Evolutionary conservation across 2,888 invertebrate genomes (phyloP).

Genomic region (Hyposoter didymator): DNA sequence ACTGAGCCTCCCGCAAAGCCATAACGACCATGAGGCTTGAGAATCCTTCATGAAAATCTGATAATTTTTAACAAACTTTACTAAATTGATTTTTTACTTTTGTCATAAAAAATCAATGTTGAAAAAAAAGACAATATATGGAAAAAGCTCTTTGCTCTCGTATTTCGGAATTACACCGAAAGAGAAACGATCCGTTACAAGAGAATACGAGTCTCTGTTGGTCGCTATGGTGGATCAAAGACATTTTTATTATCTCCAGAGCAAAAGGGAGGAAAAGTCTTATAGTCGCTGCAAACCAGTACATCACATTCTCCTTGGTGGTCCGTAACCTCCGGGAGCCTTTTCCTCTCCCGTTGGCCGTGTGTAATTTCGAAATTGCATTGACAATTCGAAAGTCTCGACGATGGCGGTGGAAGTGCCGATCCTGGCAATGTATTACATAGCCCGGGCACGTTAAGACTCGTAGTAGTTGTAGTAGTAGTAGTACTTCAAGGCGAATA

Average conservation of each 20-base stretch:
- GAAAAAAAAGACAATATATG: conserved; percentile 13
- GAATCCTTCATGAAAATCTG: background rate
- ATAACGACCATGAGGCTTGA: conserved; percentile 37
- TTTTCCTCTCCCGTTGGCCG: conserved; percentile 56
- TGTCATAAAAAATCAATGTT: background rate
- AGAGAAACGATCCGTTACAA: background rate
- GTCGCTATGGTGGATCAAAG: conserved; percentile 55
- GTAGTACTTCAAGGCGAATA: conserved; percentile 72
- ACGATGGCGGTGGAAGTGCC: conserved; percentile 39
- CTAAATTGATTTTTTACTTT: background rate
- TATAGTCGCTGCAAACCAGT: conserved; percentile 27
- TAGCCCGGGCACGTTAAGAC: conserved; percentile 34
- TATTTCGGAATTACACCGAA: conserved; percentile 9
- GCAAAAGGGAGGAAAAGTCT: conserved; percentile 47
- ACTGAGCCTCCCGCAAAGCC: conserved; percentile 73
- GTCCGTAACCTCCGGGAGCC: conserved; percentile 50
- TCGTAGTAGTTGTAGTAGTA: conserved; percentile 44
- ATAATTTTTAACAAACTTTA: too few relatives aligned
- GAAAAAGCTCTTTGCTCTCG: background rate
- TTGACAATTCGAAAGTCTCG: conserved; percentile 68
- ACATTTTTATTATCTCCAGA: conserved; percentile 62
- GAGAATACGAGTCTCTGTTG: conserved; percentile 22
- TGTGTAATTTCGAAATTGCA: conserved; percentile 72
- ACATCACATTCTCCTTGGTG: conserved; percentile 44
- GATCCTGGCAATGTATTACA: conserved; percentile 56